These are phyloP conservation scores for Brachypodius melanocephalos DNA, from an alignment of 2,113 vertebrate species.

Conservation along the genomic window DNA sequence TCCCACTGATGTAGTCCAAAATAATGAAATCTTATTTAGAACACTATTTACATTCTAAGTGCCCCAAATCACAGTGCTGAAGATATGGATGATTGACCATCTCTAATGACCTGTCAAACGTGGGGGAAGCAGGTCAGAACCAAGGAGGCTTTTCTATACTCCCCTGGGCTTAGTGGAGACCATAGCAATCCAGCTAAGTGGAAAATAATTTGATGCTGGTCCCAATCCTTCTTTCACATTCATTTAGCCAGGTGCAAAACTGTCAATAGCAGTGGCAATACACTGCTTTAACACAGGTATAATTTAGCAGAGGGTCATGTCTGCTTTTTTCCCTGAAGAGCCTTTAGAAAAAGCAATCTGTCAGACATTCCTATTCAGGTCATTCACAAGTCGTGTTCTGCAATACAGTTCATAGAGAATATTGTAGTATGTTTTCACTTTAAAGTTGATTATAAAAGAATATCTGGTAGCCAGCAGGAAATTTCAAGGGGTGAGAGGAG, in stretches of 20 bases:
- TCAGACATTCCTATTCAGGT: conserved; percentile 16
- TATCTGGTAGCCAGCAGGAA: not conserved
- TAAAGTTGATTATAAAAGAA: conserved; percentile 13
- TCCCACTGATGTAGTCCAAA: not conserved
- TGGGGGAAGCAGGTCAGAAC: not conserved
- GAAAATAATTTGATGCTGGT: not conserved
- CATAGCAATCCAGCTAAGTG: not conserved
- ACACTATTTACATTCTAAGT: not conserved
- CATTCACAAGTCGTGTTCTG: not conserved
- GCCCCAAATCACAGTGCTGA: not conserved
- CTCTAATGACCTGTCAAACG: not conserved
- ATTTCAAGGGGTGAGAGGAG: not conserved
- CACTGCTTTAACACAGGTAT: not conserved
- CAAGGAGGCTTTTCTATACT: not conserved
- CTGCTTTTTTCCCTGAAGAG: conserved; percentile 7
- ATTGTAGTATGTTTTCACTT: conserved; percentile 7
- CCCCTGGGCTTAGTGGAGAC: not conserved
- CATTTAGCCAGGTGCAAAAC: not conserved
- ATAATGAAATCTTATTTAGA: not conserved
- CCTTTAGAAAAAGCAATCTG: conserved; percentile 2
- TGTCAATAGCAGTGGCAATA: not conserved
- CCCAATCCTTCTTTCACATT: not conserved
- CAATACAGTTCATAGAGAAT: not conserved
- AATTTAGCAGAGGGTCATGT: conserved; percentile 1
- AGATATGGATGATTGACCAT: not conserved